Evolutionary conservation across 2,113 vertebrate species (phyloP), one percentile per base, ranked within the genome.

Genomic region (Motacilla tschutschensis): DNA sequence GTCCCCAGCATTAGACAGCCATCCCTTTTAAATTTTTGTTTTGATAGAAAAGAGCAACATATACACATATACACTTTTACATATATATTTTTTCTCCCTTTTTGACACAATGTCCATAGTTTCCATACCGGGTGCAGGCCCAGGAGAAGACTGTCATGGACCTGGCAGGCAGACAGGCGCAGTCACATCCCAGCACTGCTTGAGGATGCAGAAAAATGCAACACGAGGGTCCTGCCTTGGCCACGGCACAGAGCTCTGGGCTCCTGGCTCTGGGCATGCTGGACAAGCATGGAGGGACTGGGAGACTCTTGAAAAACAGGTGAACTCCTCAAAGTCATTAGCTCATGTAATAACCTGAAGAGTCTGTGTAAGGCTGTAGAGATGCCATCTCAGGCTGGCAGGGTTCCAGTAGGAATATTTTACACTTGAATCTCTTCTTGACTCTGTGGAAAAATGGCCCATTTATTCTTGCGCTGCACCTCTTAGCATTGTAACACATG

Each of bases 321-420:
- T 92, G 85, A 94, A 77, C 89, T 83, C 84, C 93, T 89, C 70
- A 16, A 94, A 93, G 90, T 86, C 90, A 91, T 93, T 92, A 93
- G 50, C 93, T 93, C 31, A 38, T 94, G 93, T 95, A 93, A 92
- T 95, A 93, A 96, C 94, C 96, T 97, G 96, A 95, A 95, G 96
- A 96, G 93, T 96, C 95, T 90, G 94, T 10, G 58, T 97, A 97
- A 97, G 96, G 97, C 96, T 96, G 95, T 95, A 55, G 92, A 95
- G 93, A 95, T 96, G 95, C 83, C 92, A 65, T 94, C 83, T 95
- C 94, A 85, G 90, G 95, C 92, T 87, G 93, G 95, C 90, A 93
- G 92, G 90, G 89, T 91, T 96, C 87, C 92, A 92, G 38, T 14
- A 95, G 79, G 90, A 96, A 80, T 75, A 94, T 92, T 93, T 96